These are phyloP conservation scores for Elysia chlorotica DNA, from an alignment of 1,140 invertebrate species.

Conservation along the genomic window DNA sequence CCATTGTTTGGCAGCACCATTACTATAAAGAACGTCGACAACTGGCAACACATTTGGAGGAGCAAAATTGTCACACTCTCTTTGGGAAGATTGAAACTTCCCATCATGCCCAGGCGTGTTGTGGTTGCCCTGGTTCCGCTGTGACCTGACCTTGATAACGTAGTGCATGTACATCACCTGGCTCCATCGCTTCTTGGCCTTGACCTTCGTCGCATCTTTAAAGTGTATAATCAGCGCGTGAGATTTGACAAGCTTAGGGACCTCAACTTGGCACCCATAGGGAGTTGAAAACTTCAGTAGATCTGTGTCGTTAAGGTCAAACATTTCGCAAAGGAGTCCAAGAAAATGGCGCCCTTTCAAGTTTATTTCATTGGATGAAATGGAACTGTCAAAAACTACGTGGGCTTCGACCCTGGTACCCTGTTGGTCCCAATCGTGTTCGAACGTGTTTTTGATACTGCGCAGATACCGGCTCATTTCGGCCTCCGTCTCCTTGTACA, in stretches of 20 bases:
- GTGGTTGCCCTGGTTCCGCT: no score
- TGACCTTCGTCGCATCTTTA: slow-evolving; percentile 31
- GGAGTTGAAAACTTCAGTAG: slow-evolving; percentile 32
- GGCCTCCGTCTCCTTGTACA: slow-evolving; percentile 40
- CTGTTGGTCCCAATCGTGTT: slow-evolving; percentile 24
- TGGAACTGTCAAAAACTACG: slow-evolving; percentile 49
- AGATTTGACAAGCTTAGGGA: not conserved
- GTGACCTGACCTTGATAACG: slow-evolving; percentile 29
- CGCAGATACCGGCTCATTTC: slow-evolving; percentile 43
- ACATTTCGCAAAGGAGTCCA: slow-evolving; percentile 29
- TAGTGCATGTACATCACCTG: slow-evolving; percentile 44
- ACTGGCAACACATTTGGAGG: no score
- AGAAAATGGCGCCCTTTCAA: slow-evolving; percentile 43
- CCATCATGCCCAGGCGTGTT: no score
- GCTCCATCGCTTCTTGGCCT: slow-evolving; percentile 38
- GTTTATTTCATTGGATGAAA: slow-evolving; percentile 30
- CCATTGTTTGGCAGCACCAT: no score
- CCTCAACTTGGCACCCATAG: slow-evolving; percentile 40
- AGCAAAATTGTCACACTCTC: no score
- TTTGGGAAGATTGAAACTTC: no score
- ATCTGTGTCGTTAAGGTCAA: slow-evolving; percentile 24
- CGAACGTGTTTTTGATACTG: slow-evolving; percentile 35
- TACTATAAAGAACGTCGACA: no score
- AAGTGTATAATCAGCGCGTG: slow-evolving; percentile 29
- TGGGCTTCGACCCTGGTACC: slow-evolving; percentile 40